phyloP scores from a whole-genome alignment of 2,113 vertebrate species.

The Vulpes vulpes region DNA sequence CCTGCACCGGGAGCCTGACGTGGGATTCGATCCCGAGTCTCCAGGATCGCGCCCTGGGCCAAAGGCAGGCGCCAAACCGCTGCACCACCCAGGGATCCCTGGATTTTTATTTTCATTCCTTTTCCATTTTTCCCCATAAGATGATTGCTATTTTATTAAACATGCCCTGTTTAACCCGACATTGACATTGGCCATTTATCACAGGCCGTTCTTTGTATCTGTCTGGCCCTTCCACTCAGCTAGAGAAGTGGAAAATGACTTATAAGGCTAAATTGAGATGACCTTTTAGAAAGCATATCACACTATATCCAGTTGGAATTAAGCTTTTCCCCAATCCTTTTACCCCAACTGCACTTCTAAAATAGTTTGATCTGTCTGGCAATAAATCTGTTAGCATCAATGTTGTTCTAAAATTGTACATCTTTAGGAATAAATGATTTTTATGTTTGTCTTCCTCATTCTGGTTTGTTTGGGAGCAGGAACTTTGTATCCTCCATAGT shows the following conservation, averaged over 20 bases:
- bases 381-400: neutral
- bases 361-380: neutral
- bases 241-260: neutral
- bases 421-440: neutral
- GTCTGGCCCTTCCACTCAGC: neutral
- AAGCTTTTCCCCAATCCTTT: neutral
- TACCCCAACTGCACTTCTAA: neutral
- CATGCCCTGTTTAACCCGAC: neutral
- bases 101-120: neutral
- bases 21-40: too few relatives aligned
- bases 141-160: neutral
- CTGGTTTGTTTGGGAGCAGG: neutral
- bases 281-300: neutral
- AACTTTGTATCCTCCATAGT: neutral
- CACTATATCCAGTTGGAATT: neutral
- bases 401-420: neutral
- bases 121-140: neutral
- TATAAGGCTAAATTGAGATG: neutral
- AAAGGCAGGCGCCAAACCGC: too few relatives aligned
- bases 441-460: neutral
- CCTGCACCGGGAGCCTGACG: too few relatives aligned
- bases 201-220: neutral
- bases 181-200: neutral
- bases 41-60: too few relatives aligned
- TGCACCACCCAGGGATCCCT: too few relatives aligned